Evolutionary conservation across 2,888 invertebrate genomes (phyloP).

Genomic region (Carcina quercana): DNA sequence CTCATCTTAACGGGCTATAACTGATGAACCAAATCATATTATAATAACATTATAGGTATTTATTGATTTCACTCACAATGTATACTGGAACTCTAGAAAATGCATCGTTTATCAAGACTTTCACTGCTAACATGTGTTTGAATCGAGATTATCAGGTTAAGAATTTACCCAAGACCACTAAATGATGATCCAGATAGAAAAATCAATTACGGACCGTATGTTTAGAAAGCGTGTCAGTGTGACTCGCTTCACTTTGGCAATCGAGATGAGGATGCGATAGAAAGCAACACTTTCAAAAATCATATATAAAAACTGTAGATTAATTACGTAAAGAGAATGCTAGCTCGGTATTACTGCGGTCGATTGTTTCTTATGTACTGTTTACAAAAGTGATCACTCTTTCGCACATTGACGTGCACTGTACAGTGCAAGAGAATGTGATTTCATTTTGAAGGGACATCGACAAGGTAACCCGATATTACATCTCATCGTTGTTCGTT

Average conservation of each 20-base stretch:
- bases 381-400: constrained; percentile 42
- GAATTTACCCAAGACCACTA: neutral
- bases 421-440: too few species aligned
- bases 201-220: constrained; percentile 7
- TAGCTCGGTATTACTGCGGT: neutral
- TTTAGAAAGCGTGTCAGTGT: constrained; percentile 13
- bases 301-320: constrained; percentile 3
- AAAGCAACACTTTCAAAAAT: constrained; percentile 8
- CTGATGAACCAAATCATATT: too few species aligned
- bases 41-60: too few species aligned
- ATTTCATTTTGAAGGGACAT: too few species aligned
- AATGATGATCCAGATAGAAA: constrained; percentile 3
- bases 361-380: constrained; percentile 26
- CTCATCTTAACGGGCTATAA: too few species aligned
- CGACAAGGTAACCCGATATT: too few species aligned
- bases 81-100: too few species aligned
- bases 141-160: constrained; percentile 15
- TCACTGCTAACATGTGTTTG: too few species aligned
- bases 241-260: constrained; percentile 7
- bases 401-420: too few species aligned
- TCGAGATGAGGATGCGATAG: constrained; percentile 4
- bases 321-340: constrained; percentile 3
- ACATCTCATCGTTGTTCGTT: too few species aligned
- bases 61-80: too few species aligned
- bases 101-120: too few species aligned